Percentiles rank a stretch among this genome's conserved stretches.
Evolutionary conservation across 2,797 vertebrate species (phyloP).

Genomic region (Meriones psammophilus): DNA sequence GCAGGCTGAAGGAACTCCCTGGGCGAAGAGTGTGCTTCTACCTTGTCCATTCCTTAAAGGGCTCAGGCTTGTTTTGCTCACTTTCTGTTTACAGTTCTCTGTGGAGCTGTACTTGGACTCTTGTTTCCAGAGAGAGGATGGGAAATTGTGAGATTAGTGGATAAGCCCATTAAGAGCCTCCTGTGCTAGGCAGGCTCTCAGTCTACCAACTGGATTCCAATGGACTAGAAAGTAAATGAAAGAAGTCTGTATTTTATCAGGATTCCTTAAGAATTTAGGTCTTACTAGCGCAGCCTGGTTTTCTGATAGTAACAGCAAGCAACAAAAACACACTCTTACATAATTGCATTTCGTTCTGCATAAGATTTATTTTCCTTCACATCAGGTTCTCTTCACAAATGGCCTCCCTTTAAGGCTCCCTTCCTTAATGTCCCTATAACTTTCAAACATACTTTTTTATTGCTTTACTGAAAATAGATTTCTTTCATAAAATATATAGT

Average conservation of each 20-base stretch:
- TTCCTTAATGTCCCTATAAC: not conserved
- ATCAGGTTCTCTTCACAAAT: slow-evolving; percentile 48
- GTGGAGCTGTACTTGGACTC: not conserved
- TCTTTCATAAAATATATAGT: not conserved
- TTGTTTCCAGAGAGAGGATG: not conserved
- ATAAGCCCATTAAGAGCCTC: not conserved
- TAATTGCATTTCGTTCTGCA: not conserved
- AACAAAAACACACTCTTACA: not conserved
- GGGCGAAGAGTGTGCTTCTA: no score
- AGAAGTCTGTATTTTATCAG: not conserved
- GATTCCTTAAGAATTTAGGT: not conserved
- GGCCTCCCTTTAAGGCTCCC: not conserved
- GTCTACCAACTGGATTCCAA: not conserved
- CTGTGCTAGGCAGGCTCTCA: not conserved
- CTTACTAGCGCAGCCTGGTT: slow-evolving; percentile 12
- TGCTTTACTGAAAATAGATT: not conserved
- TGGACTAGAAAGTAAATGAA: not conserved
- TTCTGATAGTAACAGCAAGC: slow-evolving; percentile 3
- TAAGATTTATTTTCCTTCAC: not conserved
- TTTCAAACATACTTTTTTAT: not conserved
- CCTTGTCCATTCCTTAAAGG: no score
- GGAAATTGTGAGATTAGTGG: not conserved
- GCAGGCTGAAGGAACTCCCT: accelerated
- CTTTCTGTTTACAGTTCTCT: accelerated
- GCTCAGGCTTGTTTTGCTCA: accelerated